Evolutionary conservation across 1,140 invertebrate species (phyloP), one percentile per base, ranked within the genome.

Genomic region (Ips typographus): DNA sequence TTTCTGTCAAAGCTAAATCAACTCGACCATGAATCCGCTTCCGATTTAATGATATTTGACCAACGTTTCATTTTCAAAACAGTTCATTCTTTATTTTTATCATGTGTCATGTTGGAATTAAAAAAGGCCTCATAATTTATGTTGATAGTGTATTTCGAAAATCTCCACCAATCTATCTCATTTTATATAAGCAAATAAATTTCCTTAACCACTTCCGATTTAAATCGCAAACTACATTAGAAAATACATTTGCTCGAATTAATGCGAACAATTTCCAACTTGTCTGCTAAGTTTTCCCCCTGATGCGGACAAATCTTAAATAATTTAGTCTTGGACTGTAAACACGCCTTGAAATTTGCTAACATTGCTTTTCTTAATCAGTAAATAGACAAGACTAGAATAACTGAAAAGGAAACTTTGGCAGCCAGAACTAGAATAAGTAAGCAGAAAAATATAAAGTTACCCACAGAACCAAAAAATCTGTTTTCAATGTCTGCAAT

Each of bases 201-300:
- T 22, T 8, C 44, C 22, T 49, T 22, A 49, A 49, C 8, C 58
- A 47, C 42, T 22, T 61, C 41, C 37, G 43, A 61, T 61, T 61
- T 41, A 41, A 61, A 42, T 38, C 4, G n/a, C 7, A 47, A n/a
- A 61, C 58, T 61, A 38, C 40, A 41, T 61, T 47, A 41, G 58
- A 61, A 61, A 47, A 61, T 61, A 40, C 58, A 61, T 61, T 61
- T 8, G 36, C 8, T 22, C 7, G 7, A 41, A 61, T 61, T 41
- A 61, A 61, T 61, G 58, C 8, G 22, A 22, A 42, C 37, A 47
- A 61, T 42, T 42, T 61, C 22, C 36, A 61, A 61, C 37, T 49
- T 49, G 44, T 49, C 44, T 49, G 44, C 44, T 49, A 49, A 49
- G 44, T 49, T 49, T 49, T 49, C 44, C 22, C 44, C 44, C 44